Percentiles rank a stretch among this genome's conserved stretches.
phyloP scores from a whole-genome alignment of 2,797 vertebrate genomes.

The Neomorphus geoffroyi region DNA sequence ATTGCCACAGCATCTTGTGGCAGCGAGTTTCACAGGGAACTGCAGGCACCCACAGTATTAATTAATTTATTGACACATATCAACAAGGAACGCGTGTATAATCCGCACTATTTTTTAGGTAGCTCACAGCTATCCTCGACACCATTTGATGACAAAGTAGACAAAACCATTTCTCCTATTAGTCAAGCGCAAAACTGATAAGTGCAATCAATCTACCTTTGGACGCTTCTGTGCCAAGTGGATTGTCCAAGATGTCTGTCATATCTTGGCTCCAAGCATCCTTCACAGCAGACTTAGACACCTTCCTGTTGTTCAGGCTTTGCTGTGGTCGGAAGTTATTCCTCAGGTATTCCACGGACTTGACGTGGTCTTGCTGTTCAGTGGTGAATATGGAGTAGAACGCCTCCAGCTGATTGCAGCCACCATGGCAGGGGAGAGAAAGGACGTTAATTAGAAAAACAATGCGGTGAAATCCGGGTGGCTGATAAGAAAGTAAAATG shows the following conservation, averaged over 20 bases:
- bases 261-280: constrained; percentile 92
- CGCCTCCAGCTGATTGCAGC: constrained; percentile 86
- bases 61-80: not conserved
- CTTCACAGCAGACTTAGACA: constrained; percentile 91
- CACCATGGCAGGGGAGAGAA: constrained; percentile 27
- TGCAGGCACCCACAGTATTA: not conserved
- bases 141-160: not conserved
- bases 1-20: not conserved
- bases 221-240: constrained; percentile 89
- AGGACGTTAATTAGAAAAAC: constrained; percentile 60
- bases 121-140: not conserved
- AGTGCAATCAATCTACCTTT: constrained; percentile 82
- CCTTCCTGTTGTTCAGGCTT: constrained; percentile 84
- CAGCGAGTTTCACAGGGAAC: not conserved
- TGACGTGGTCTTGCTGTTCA: constrained; percentile 97
- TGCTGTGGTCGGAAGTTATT: constrained; percentile 95
- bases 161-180: not conserved
- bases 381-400: constrained; percentile 99
- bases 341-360: constrained; percentile 94
- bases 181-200: not conserved
- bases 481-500: constrained; percentile 48
- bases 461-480: constrained; percentile 12
- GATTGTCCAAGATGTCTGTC: constrained; percentile 83
- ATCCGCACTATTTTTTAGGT: not conserved
- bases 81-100: not conserved